phyloP scores from a whole-genome alignment of 2,888 invertebrate species.

The Carabus problematicus region DNA sequence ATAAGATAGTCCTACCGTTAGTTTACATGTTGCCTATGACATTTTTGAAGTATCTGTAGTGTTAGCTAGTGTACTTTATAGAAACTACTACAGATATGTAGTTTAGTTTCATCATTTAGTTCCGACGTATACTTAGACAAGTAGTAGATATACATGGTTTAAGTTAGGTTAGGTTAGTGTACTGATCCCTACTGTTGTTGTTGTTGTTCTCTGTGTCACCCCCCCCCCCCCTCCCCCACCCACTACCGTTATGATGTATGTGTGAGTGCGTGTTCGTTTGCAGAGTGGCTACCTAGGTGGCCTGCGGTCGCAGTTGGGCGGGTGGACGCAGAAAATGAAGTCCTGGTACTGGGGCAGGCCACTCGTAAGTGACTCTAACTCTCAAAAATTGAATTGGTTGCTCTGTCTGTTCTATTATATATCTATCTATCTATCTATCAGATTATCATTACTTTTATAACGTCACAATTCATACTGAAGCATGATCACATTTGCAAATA shows the following conservation, averaged over 20 bases:
- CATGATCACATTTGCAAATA: not conserved
- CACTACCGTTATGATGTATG: not conserved
- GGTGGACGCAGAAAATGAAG: slow-evolving; percentile 96
- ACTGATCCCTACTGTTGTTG: no score
- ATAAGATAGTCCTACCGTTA: no score
- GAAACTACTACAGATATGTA: no score
- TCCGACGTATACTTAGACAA: no score
- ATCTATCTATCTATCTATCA: slow-evolving; percentile 34
- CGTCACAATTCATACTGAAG: not conserved
- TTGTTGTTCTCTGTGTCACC: no score
- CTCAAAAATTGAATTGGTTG: slow-evolving; percentile 49
- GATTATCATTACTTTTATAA: not conserved
- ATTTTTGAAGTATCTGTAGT: no score
- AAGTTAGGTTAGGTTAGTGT: no score
- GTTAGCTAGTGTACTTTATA: no score
- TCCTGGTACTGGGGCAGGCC: slow-evolving; percentile 97
- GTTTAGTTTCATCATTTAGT: no score
- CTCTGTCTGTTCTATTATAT: slow-evolving; percentile 36
- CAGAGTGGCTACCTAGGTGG: slow-evolving; percentile 93
- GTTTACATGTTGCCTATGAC: no score
- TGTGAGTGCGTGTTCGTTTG: slow-evolving; percentile 55
- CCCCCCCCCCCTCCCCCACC: no score
- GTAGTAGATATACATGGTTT: no score
- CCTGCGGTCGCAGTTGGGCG: slow-evolving; percentile 93
- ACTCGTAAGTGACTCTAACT: slow-evolving; percentile 82